Conservation (phyloP, 2,797 vertebrate species). For the Eleutherodactylus coqui region DNA sequence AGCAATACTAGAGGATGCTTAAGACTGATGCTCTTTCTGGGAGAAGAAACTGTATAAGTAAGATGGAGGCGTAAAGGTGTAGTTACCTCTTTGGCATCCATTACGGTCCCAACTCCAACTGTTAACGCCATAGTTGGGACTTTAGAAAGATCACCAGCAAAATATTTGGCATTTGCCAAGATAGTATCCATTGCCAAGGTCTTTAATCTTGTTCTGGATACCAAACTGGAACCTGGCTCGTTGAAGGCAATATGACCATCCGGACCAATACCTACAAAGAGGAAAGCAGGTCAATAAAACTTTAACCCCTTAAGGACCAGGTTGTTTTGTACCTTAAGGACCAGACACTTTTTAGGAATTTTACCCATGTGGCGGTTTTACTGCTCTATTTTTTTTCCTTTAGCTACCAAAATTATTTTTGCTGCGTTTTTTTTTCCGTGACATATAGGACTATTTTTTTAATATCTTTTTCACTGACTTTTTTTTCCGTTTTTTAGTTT, state of each 20-base stretch:
- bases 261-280: constrained; percentile 81
- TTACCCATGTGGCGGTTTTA: no score
- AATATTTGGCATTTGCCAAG: constrained; percentile 85
- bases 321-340: no score
- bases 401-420: no score
- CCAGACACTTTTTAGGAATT: no score
- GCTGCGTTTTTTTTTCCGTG: no score
- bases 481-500: no score
- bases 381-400: no score
- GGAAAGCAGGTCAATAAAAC: not conserved
- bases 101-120: constrained; percentile 84
- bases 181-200: constrained; percentile 85
- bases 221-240: constrained; percentile 83
- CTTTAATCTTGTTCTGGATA: constrained; percentile 83
- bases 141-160: constrained; percentile 82
- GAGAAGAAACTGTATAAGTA: no score
- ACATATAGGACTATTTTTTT: no score
- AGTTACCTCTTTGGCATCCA: constrained; percentile 84
- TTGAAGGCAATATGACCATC: constrained; percentile 87
- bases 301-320: not conserved
- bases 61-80: not conserved
- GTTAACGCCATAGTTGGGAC: constrained; percentile 85
- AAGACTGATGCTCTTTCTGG: no score
- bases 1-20: no score
- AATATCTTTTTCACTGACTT: no score